Evolutionary conservation across 2,797 vertebrate genomes (phyloP).

Genomic region (Cossypha dichroa): DNA sequence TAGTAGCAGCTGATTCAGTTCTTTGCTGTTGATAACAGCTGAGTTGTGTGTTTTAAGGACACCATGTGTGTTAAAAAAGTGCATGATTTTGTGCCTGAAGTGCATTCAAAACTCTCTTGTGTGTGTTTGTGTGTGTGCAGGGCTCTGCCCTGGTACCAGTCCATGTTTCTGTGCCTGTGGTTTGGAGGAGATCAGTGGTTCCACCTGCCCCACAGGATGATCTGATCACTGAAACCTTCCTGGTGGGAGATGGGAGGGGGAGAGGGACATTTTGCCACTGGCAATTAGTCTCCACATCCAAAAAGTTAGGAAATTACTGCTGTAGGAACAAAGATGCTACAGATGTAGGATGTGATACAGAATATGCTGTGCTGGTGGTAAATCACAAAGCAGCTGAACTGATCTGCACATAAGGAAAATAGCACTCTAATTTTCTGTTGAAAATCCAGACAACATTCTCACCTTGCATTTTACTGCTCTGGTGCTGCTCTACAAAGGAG

Average conservation of each 20-base stretch:
- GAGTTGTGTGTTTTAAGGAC: background rate
- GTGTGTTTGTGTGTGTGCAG: background rate
- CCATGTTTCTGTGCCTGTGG: background rate
- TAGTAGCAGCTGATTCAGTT: background rate
- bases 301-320: background rate
- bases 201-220: background rate
- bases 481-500: slow-evolving; percentile 26
- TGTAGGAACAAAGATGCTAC: background rate
- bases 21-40: background rate
- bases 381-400: slow-evolving; percentile 11
- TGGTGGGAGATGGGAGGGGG: background rate
- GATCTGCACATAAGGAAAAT: background rate
- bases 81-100: background rate
- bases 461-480: slow-evolving; percentile 37
- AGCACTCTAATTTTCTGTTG: slow-evolving; percentile 25
- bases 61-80: background rate
- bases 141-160: background rate
- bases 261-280: background rate
- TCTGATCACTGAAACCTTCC: background rate
- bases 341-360: background rate
- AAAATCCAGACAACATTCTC: slow-evolving; percentile 29
- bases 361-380: background rate
- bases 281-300: background rate
- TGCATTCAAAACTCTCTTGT: background rate
- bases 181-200: background rate